These are phyloP conservation scores for Anadara kagoshimensis DNA, from an alignment of 1,140 invertebrate genomes.

Conservation along the genomic window DNA sequence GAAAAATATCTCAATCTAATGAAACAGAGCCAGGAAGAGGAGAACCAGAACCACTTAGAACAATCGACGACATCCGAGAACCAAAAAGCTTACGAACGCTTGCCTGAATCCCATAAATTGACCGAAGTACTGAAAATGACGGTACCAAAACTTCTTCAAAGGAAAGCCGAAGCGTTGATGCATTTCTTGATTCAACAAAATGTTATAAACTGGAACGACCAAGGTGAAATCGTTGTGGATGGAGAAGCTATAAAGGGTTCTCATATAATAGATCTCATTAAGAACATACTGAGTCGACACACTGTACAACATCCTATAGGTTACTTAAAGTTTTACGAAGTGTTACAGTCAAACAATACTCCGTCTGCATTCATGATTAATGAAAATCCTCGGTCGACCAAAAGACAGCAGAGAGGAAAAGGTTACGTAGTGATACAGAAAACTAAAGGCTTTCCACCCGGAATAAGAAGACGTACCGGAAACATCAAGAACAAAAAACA, in stretches of 20 bases:
- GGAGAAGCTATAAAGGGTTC: conserved; percentile 9
- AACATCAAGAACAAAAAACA: not conserved
- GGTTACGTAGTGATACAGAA: not conserved
- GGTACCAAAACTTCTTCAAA: no score
- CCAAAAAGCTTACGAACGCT: no score
- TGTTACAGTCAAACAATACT: conserved; percentile 2
- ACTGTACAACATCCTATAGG: not conserved
- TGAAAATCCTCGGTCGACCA: not conserved
- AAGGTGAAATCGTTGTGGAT: conserved; percentile 8
- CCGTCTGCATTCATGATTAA: conserved; percentile 19
- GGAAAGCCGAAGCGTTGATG: no score
- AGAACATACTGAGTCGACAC: conserved; percentile 3
- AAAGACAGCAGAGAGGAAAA: no score
- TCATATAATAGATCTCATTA: conserved; percentile 28
- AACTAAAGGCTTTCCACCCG: not conserved
- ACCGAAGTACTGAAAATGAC: no score
- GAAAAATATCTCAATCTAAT: no score
- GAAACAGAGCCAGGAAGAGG: no score
- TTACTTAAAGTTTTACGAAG: not conserved
- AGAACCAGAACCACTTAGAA: no score
- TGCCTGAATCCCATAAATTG: no score
- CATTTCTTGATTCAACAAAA: no score
- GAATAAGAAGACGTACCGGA: not conserved
- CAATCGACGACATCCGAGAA: no score
- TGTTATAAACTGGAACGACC: conserved; percentile 6